Base-by-base conservation (phyloP, 2,888 invertebrate genomes). In the Orgyia antiqua region DNA sequence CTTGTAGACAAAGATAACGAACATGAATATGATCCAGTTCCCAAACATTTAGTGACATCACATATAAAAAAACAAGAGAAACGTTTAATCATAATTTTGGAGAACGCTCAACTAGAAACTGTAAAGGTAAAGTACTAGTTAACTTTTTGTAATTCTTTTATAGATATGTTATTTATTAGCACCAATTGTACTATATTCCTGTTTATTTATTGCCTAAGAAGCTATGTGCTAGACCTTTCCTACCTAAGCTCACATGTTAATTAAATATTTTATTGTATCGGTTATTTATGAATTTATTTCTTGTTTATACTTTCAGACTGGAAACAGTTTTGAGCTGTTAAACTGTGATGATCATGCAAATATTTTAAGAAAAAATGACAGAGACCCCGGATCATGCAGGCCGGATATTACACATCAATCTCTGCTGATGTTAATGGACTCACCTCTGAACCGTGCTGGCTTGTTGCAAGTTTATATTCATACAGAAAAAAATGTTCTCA, bases 361-460 rank as follows among this genome's bases (percentile, higher is more conserved):
- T 47, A 92, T 97, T 40, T 87, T 98, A 48, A 92, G 93, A 48
- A 97, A 94, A 68, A 93, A 94, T 68, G 93, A 94, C 51, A 88
- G 96, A 36, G 95, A 97, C 57, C 93, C 94, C 0, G 94, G 95
- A 0, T 90, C 93, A 2, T 97, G 96, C 61, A 88, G 99, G 15
- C 99, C 99, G 0, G 99, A 99, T 64, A 99, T 99, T 39, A 91
- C 96, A 0, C 99, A 99, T 74, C 99, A 99, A 74, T 99, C 98
- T 68, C 87, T 99, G 9, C 86, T 99, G 0, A 99, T 99, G 98
- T 87, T 99, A 27, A 92, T 99, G 87, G 99, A 99, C 71, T 98
- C 98, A 39, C 99, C 99, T 0, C 79, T 99, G 23, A 99, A 99
- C 72, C 89, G 99, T 55, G 97, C 98, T 24, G 98, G 97, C 0